phyloP scores from a whole-genome alignment of 1,140 invertebrate genomes.

The Zaprionus lachaisei region DNA sequence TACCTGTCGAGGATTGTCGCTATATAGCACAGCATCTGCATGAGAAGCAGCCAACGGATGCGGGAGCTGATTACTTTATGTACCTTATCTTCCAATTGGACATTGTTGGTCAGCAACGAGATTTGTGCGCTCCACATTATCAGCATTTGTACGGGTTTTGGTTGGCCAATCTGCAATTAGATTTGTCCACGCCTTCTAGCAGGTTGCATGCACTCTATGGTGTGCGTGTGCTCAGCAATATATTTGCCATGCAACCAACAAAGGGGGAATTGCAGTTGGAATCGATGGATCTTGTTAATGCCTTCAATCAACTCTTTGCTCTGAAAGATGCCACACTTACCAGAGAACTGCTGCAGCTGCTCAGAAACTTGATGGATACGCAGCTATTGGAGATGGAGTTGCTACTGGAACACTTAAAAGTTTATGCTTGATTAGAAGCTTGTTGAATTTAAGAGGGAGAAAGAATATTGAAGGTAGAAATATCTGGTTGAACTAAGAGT shows the following conservation, averaged over 20 bases:
- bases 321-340: constrained; percentile 35
- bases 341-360: constrained; percentile 47
- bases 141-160: constrained; percentile 43
- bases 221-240: constrained; percentile 62
- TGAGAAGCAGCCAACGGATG: constrained; percentile 22
- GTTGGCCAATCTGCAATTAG: neutral
- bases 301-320: constrained; percentile 59
- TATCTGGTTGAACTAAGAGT: neutral
- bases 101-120: constrained; percentile 24
- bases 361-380: constrained; percentile 35
- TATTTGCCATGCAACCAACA: constrained; percentile 37
- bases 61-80: constrained; percentile 61
- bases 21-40: constrained; percentile 55
- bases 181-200: neutral
- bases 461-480: constrained; percentile 9
- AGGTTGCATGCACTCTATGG: constrained; percentile 48
- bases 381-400: constrained; percentile 20
- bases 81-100: constrained; percentile 59
- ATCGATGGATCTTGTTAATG: constrained; percentile 6
- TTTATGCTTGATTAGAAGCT: constrained; percentile 21
- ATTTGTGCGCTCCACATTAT: constrained; percentile 23
- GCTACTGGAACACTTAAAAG: constrained; percentile 32
- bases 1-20: constrained; percentile 50
- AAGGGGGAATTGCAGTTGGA: constrained; percentile 10
- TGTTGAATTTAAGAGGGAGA: neutral